Conservation (phyloP, 1,140 invertebrate species). For the Ceratosolen fusciceps region DNA sequence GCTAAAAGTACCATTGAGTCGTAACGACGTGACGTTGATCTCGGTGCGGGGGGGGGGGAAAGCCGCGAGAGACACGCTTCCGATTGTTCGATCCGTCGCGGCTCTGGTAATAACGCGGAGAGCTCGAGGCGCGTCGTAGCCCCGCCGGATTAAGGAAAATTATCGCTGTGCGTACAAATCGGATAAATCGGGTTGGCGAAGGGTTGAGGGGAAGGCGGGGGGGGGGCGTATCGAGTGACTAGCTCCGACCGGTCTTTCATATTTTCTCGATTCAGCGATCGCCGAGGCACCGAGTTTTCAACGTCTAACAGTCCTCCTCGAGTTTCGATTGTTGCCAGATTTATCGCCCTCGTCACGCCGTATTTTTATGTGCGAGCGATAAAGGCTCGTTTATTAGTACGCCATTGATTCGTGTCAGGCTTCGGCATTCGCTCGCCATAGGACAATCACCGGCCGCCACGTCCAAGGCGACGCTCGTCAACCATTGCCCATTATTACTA, state of each 20-base stretch:
- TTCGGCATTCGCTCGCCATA: background rate
- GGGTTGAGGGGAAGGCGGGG: no score
- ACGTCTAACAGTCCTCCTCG: background rate
- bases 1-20: no score
- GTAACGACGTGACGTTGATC: no score
- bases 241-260: background rate
- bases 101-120: no score
- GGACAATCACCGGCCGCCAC: background rate
- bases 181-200: background rate
- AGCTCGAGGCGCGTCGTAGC: no score
- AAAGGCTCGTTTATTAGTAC: background rate
- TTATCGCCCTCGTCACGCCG: background rate
- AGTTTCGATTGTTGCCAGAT: background rate
- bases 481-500: no score
- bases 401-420: background rate
- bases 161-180: no score
- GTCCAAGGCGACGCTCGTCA: background rate
- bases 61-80: no score
- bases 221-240: background rate
- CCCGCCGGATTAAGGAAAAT: background rate
- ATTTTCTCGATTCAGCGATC: conserved; percentile 4
- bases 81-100: no score
- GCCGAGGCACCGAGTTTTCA: background rate
- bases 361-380: background rate
- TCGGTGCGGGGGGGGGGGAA: no score